Evolutionary conservation across 30 jellyfish, hydroid and myxozoan species (phyloP).

Genomic region (Catostylus mosaicus): DNA sequence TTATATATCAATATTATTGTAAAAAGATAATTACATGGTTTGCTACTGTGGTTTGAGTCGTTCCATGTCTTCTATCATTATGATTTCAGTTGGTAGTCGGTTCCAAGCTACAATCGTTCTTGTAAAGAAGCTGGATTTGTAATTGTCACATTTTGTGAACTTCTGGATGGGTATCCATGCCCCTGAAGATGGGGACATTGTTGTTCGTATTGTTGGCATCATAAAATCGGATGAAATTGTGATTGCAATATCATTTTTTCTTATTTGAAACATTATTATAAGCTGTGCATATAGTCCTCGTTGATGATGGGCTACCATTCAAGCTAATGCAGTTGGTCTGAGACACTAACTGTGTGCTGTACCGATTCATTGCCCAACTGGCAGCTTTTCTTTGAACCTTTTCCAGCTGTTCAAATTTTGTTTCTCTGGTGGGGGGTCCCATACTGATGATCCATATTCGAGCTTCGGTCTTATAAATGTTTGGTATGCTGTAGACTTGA

Average conservation of each 20-base stretch:
- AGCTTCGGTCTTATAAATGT: slow-evolving; percentile 16
- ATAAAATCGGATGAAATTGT: not conserved
- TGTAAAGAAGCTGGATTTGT: not conserved
- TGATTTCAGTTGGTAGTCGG: slow-evolving; percentile 3
- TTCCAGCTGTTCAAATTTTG: slow-evolving; percentile 13
- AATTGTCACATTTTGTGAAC: not conserved
- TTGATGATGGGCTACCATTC: slow-evolving; percentile 3
- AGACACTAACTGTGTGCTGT: not conserved
- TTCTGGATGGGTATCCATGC: slow-evolving; percentile 7
- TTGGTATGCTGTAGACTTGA: slow-evolving; percentile 49
- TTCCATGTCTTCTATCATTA: not conserved
- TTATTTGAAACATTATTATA: not conserved
- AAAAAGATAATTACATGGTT: not conserved
- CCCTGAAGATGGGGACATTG: not conserved
- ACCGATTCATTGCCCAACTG: slow-evolving; percentile 23
- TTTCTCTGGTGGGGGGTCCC: slow-evolving; percentile 24
- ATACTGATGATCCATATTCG: slow-evolving; percentile 42
- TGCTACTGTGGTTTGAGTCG: slow-evolving; percentile 11
- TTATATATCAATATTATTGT: too few relatives aligned
- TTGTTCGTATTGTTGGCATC: not conserved
- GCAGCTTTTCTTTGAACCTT: slow-evolving; percentile 45
- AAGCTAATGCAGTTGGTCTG: slow-evolving; percentile 3
- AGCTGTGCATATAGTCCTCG: not conserved
- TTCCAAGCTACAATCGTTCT: slow-evolving; percentile 6
- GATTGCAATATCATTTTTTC: not conserved